Evolutionary conservation across 2,888 invertebrate species (phyloP), one percentile per base, ranked within the genome.

Genomic region (Cerceris ruficornis): DNA sequence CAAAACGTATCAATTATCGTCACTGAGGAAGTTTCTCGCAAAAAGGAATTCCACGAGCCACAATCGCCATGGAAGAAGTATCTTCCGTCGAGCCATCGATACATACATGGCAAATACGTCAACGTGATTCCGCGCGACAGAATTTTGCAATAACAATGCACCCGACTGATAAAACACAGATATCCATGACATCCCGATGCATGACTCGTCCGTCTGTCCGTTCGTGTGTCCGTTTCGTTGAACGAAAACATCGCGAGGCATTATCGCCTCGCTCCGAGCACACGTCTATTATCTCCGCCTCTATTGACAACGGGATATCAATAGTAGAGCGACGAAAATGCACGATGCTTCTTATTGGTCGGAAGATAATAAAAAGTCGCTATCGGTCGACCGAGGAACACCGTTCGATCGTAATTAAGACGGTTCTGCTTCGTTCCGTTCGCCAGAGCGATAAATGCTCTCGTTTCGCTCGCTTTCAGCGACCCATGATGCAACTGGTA

Each of bases 401-500:
- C 39, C 11, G 14, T n/a, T 42, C 61, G 41, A 69, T 69, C 69
- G 14, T 14, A 1, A 17, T 41, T 50, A n/a, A 52, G 11, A 0
- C 43, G 46, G 68, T 39, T 13, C 11, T 4, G 55, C 28, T 39
- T 69, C 8, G 6, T 17, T 39, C 14, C 7, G 11, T n/a, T 13
- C 1, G 7, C 9, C 14, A 52, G 7, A 14, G 8, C 11, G 8
- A 11, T 46, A 11, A 46, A n/a, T 50, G n/a, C 50, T 50, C 50
- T n/a, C 50, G 50, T 11, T 46, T 50, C 17, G 17, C 61, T 6
- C 28, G 28, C 1, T 28, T 28, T 28, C 28, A 28, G 76, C 84
- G 84, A 84, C 85, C 82, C 80, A 74, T 83, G 81, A 83, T 78
- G 83, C 80, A 81, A 82, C 75, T 69, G 64, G 77, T 77, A 65